Evolutionary conservation across 35 echinoderm and acorn worm genomes (phyloP).

Genomic region (Nesometra sesokonis): DNA sequence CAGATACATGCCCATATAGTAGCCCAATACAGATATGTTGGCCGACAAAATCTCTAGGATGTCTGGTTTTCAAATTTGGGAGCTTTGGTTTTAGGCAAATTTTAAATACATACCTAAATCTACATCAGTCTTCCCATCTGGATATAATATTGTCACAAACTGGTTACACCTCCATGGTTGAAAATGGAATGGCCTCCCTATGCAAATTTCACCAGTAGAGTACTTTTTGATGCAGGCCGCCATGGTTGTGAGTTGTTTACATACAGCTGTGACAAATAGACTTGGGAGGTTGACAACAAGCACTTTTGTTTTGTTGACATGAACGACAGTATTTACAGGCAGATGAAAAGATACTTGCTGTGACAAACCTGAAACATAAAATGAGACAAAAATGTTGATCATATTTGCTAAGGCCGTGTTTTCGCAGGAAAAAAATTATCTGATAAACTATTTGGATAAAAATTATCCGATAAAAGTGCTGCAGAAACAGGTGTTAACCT

Average conservation of each 20-base stretch:
- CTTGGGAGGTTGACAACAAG: neutral
- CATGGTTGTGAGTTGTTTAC: conserved; percentile 48
- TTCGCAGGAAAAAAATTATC: too few species aligned
- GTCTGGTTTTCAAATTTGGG: too few species aligned
- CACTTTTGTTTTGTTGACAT: conserved; percentile 1
- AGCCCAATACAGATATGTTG: too few species aligned
- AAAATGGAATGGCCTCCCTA: conserved; percentile 40
- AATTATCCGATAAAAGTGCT: too few species aligned
- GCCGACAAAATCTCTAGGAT: too few species aligned
- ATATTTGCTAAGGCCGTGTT: too few species aligned
- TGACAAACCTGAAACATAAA: conserved; percentile 6
- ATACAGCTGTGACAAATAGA: conserved; percentile 35
- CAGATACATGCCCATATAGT: too few species aligned
- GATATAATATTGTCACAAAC: conserved; percentile 40
- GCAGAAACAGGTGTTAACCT: too few species aligned
- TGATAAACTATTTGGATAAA: too few species aligned
- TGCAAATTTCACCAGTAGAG: conserved; percentile 16
- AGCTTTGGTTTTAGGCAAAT: too few species aligned
- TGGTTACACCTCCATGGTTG: conserved; percentile 12
- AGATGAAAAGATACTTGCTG: conserved; percentile 21
- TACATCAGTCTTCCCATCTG: conserved; percentile 44
- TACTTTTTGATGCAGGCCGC: conserved; percentile 30
- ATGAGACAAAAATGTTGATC: too few species aligned
- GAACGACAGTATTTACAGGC: conserved; percentile 32
- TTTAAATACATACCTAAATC: conserved; percentile 38